A percentile compares a stretch with the other conserved stretches of the same genome.
Conservation (phyloP, 2,113 vertebrate genomes). For the Morone saxatilis region DNA sequence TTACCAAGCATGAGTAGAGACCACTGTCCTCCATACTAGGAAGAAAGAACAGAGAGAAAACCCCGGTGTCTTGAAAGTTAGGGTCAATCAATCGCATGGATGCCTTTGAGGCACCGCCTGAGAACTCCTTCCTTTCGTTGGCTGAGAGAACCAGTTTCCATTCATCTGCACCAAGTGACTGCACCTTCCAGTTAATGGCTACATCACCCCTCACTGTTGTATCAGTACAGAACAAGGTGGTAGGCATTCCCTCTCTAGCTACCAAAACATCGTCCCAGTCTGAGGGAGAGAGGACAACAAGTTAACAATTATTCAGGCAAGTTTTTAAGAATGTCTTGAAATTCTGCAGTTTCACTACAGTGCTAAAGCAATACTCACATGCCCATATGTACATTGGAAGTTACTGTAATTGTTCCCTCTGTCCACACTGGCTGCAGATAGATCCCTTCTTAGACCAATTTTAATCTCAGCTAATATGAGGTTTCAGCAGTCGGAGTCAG, state of each 20-base stretch:
- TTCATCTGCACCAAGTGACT: conserved; percentile 13
- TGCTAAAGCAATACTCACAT: not conserved
- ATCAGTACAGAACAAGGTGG: conserved; percentile 75
- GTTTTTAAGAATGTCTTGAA: not conserved
- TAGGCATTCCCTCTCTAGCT: conserved; percentile 30
- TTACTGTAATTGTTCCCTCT: not conserved
- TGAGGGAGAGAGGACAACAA: conserved; percentile 31
- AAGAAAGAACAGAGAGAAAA: conserved; percentile 74
- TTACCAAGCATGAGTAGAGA: conserved; percentile 75
- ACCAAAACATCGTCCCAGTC: conserved; percentile 79
- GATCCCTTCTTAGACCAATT: not conserved
- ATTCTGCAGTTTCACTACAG: not conserved
- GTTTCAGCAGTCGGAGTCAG: not conserved
- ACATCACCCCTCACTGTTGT: conserved; percentile 11
- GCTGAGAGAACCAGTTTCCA: conserved; percentile 77
- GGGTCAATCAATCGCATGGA: conserved; percentile 62
- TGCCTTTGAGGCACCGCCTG: conserved; percentile 24
- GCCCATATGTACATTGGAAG: not conserved
- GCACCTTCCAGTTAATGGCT: conserved; percentile 76
- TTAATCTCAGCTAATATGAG: conserved; percentile 9
- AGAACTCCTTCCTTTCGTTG: conserved; percentile 44
- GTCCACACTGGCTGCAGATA: not conserved
- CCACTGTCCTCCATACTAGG: conserved; percentile 69
- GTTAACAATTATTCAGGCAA: not conserved
- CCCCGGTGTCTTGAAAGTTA: conserved; percentile 66